Evolutionary conservation across 2,888 invertebrate genomes (phyloP).

Genomic region (Ophraella communa): DNA sequence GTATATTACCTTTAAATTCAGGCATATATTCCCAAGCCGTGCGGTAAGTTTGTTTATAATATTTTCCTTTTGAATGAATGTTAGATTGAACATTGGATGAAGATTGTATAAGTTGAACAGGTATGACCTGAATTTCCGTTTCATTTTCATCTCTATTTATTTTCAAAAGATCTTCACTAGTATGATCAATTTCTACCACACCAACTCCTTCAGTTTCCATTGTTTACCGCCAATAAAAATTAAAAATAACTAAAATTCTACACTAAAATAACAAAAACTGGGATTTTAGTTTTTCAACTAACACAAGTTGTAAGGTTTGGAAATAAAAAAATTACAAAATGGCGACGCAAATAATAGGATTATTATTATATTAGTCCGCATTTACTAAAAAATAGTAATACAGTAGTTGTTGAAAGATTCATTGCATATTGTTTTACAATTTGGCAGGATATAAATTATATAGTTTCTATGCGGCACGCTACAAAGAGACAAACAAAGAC

Average conservation of each 20-base stretch:
- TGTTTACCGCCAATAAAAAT: conserved; percentile 45
- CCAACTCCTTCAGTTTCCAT: conserved; percentile 43
- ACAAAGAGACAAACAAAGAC: too few species aligned
- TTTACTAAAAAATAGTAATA: not conserved
- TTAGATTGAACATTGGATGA: conserved; percentile 45
- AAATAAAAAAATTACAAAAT: not conserved
- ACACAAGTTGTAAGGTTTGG: not conserved
- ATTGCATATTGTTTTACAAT: too few species aligned
- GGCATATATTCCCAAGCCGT: conserved; percentile 67
- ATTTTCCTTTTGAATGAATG: conserved; percentile 51
- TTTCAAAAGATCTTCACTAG: conserved; percentile 8
- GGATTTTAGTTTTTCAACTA: conserved; percentile 20
- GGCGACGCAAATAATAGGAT: not conserved
- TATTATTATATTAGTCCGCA: not conserved
- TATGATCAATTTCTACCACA: conserved; percentile 10
- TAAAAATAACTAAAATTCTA: conserved; percentile 39
- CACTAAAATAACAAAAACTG: not conserved
- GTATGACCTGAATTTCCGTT: conserved; percentile 42
- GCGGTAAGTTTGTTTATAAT: conserved; percentile 66
- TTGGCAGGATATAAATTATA: too few species aligned
- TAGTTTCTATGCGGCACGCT: too few species aligned
- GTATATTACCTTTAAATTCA: conserved; percentile 67
- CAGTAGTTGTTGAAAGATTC: too few species aligned
- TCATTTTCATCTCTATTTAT: conserved; percentile 8
- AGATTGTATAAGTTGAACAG: conserved; percentile 46